Evolutionary conservation across 2,888 invertebrate genomes (phyloP).

Genomic region (Cheilosia pagana): DNA sequence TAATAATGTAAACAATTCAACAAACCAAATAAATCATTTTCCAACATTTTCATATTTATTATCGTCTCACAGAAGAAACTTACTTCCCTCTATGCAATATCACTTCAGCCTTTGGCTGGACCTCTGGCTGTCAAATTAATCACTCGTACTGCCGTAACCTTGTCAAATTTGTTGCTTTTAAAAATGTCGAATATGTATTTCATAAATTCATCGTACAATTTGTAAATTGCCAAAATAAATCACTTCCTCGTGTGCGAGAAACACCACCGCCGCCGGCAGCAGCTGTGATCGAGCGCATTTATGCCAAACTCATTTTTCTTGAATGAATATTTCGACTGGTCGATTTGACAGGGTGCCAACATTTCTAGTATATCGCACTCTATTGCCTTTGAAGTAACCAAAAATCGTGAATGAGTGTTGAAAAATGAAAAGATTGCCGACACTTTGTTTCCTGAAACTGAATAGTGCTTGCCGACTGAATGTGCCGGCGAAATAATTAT

Average conservation of each 20-base stretch:
- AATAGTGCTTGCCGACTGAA: background rate
- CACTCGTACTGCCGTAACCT: constrained; percentile 29
- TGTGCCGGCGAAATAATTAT: background rate
- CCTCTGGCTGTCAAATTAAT: constrained; percentile 42
- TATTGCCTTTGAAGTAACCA: constrained; percentile 1
- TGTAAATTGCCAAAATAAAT: constrained; percentile 50
- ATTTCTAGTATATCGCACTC: constrained; percentile 10
- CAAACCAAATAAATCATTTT: constrained; percentile 17
- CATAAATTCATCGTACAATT: constrained; percentile 15
- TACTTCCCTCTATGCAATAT: background rate
- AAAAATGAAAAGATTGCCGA: too few species aligned
- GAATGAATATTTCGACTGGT: constrained; percentile 29
- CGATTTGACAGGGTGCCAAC: constrained; percentile 45
- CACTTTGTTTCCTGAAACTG: too few species aligned
- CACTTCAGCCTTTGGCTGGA: constrained; percentile 5
- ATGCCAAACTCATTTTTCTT: constrained; percentile 8
- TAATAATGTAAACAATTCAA: too few species aligned
- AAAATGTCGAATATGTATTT: constrained; percentile 21
- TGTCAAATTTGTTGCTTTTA: constrained; percentile 21
- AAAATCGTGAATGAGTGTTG: too few species aligned
- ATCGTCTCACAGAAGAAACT: constrained; percentile 13
- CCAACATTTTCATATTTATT: constrained; percentile 16
- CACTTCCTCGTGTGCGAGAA: constrained; percentile 19
- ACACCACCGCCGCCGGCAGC: constrained; percentile 1
- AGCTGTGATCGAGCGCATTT: background rate